phyloP scores from a whole-genome alignment of 2,797 vertebrate species.

The Spinus olivaceus region DNA sequence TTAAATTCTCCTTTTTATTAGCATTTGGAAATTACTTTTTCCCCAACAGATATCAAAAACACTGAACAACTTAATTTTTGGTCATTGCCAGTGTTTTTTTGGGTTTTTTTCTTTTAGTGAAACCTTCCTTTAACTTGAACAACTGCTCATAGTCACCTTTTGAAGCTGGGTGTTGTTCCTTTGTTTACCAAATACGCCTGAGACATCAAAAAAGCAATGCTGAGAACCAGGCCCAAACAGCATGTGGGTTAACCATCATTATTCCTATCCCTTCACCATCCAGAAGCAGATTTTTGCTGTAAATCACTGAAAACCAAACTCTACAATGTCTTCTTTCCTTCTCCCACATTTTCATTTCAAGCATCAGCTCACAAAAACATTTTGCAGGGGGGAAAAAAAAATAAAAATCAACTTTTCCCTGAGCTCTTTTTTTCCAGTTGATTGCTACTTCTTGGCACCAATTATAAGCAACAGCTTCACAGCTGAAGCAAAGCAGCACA shows the following conservation, averaged over 20 bases:
- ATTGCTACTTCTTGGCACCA: constrained; percentile 46
- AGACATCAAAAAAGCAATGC: not conserved
- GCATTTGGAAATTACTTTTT: not conserved
- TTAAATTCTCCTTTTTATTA: not conserved
- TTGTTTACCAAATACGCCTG: not conserved
- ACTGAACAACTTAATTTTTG: not conserved
- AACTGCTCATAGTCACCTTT: not conserved
- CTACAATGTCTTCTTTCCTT: not conserved
- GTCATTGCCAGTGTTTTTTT: not conserved
- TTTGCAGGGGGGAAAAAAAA: not conserved
- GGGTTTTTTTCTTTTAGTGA: not conserved
- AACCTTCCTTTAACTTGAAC: not conserved
- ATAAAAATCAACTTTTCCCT: not conserved
- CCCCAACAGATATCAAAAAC: not conserved
- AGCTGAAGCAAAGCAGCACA: constrained; percentile 18
- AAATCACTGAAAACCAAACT: not conserved
- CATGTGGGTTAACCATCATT: not conserved
- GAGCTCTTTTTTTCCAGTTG: constrained; percentile 12
- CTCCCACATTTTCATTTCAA: constrained; percentile 45
- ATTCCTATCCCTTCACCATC: not conserved
- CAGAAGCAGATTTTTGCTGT: not conserved
- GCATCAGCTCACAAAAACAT: constrained; percentile 14
- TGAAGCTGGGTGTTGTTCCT: not conserved
- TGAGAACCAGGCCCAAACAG: not conserved
- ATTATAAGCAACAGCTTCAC: constrained; percentile 57